These are phyloP conservation scores for Dioctria linearis DNA, from an alignment of 2,888 invertebrate genomes.

Conservation along the genomic window DNA sequence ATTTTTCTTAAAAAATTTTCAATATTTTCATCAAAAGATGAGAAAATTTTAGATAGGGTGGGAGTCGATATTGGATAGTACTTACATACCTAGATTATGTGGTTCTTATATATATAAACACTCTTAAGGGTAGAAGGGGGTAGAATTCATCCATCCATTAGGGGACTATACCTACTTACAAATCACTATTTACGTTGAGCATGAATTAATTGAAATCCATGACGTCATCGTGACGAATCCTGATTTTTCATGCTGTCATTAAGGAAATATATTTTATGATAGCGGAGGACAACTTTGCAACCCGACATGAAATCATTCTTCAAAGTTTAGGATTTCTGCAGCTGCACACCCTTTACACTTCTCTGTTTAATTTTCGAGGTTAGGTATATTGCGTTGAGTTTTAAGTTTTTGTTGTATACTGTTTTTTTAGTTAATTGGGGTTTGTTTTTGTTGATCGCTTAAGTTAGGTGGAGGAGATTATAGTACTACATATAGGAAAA, in stretches of 20 bases:
- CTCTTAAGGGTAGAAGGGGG: too few species aligned
- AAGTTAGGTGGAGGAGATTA: not conserved
- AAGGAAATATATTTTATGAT: constrained; percentile 43
- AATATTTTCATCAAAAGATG: constrained; percentile 34
- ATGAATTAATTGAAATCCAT: constrained; percentile 38
- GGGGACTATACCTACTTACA: not conserved
- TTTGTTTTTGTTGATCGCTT: not conserved
- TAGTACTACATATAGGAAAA: too few species aligned
- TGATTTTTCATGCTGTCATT: constrained; percentile 46
- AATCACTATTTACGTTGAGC: constrained; percentile 27
- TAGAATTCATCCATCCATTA: not conserved
- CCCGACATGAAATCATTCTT: not conserved
- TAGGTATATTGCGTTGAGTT: too few species aligned
- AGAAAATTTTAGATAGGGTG: not conserved
- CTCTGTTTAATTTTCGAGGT: not conserved
- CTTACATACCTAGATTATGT: not conserved
- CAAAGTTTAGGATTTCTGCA: not conserved
- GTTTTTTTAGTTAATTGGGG: not conserved
- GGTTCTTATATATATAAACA: too few species aligned
- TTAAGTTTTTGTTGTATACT: too few species aligned
- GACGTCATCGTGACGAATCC: constrained; percentile 49
- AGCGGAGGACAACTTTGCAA: not conserved
- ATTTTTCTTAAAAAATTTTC: constrained; percentile 30
- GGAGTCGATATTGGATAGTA: not conserved
- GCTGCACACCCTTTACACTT: constrained; percentile 12